Evolutionary conservation across 2,113 vertebrate genomes (phyloP), one percentile per base, ranked within the genome.

Genomic region (Donacobius atricapilla): DNA sequence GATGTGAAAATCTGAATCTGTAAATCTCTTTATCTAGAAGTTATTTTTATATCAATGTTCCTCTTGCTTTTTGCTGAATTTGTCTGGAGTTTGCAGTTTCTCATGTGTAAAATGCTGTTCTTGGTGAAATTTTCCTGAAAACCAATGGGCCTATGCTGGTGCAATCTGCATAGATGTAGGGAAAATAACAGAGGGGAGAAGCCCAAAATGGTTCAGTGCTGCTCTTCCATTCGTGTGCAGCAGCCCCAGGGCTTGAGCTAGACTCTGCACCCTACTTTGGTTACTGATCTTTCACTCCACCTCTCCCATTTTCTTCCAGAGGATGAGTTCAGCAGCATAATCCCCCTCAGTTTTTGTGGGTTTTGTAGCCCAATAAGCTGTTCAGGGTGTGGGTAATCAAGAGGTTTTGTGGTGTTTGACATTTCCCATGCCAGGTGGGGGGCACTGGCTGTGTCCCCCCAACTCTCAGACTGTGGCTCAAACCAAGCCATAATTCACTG

Each of bases 21-120:
- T 44, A 63, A 42, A 77, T 66, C 56, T 87, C 53, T 85, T 85
- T 47, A 81, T 75, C 47, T n/a, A 33, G 19, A 80, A 63, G 35
- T 77, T 95, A 58, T 81, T 90, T 56, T 70, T 40, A 28, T 9
- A 40, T 37, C 24, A 3, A 80, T 76, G 61, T 83, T 94, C 57
- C 57, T 94, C 35, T 80, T 77, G 86, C 27, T 90, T 91, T 91
- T 79, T 93, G 79, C 80, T 88, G 83, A 93, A 78, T 82, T 56
- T 57, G 37, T 50, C 73, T 79, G 81, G 77, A 82, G 51, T 71
- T 75, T 92, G 77, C 86, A 93, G 70, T 75, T 88, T 88, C 77
- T 81, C 21, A 0, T 66, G 30, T 77, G 58, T 42, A 76, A 94
- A 95, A 81, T 4, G 37, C 86, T 95, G 83, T 1, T 79, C 78